Base-by-base conservation (phyloP, 2,797 vertebrate genomes). In the Phaenicophaeus curvirostris region DNA sequence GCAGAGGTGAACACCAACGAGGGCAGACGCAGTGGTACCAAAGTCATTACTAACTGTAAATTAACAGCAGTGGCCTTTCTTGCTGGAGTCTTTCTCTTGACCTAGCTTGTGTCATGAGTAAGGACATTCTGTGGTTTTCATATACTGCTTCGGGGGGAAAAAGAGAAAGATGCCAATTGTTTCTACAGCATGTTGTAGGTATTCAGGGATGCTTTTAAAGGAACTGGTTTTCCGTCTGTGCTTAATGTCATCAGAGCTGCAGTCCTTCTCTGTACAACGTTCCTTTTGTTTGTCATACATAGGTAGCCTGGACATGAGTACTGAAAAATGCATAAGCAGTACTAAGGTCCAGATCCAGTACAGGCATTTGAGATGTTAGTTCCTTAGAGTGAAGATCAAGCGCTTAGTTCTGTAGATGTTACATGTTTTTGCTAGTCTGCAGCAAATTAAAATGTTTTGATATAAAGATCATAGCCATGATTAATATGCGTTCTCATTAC, bases 401-500 rank as follows among this genome's bases (percentile, higher is more conserved):
- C 18, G 51, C 21, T 5, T 27, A 58, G 13, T 67, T 67, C 7
- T 62, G 42, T 76, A 55, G 30, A 39, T 66, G 57, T 53, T 72
- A 41, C 42, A 35, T 91, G 37, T 66, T 93, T 86, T 86, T 95
- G 58, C 66, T 87, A 62, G 65, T 96, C 94, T 91, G 55, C 90
- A 85, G 77, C 77, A 91, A 92, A 91, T 90, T 59, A 73, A 93
- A 95, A 67, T 88, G 76, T 74, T 91, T 88, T 91, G 31, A 62
- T 76, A 39, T 48, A 50, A 81, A 94, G 91, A 69, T 92, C 31
- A 35, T 58, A 79, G 72, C 85, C 27, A 27, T 91, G 62, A 93
- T 93, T 96, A 95, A 95, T 83, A 30, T 80, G 75, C 93, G 33
- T 97, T 97, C 81, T 96, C 89, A 27, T 97, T 97, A 96, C 98